These are phyloP conservation scores for Ammodytes marinus DNA, from an alignment of 2,113 vertebrate genomes.

Conservation along the genomic window DNA sequence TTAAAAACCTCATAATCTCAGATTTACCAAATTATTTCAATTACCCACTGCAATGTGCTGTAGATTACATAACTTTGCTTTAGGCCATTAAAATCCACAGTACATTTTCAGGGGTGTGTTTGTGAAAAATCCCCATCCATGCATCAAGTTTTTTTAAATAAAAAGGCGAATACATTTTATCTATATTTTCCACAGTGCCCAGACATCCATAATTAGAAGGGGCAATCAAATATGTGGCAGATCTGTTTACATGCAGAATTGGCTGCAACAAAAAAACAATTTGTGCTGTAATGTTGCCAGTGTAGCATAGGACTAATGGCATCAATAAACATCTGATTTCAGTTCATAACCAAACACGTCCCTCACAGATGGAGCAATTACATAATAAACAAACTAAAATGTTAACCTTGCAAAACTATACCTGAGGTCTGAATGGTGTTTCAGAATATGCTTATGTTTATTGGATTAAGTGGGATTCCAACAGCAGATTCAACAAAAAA, in stretches of 20 bases:
- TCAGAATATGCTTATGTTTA: background rate
- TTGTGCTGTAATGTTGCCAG: slow-evolving; percentile 32
- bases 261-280: too few relatives aligned
- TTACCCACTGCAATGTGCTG: slow-evolving; percentile 1
- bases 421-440: slow-evolving; percentile 6
- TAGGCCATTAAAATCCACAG: slow-evolving; percentile 1
- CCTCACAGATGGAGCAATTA: slow-evolving; percentile 58
- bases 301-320: slow-evolving; percentile 44
- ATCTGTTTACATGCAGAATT: background rate
- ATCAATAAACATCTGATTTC: slow-evolving; percentile 53
- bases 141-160: background rate
- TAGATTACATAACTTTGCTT: slow-evolving; percentile 30
- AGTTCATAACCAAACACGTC: slow-evolving; percentile 42
- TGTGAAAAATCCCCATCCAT: background rate
- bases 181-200: background rate
- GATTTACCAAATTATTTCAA: slow-evolving; percentile 63
- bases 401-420: slow-evolving; percentile 2
- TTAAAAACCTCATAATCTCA: slow-evolving; percentile 67
- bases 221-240: background rate
- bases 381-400: slow-evolving; percentile 44
- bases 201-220: slow-evolving; percentile 3
- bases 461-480: slow-evolving; percentile 6
- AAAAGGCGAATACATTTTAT: background rate
- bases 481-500: background rate
- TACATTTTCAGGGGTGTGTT: background rate